Base-by-base conservation (phyloP, 1,140 invertebrate species). In the Drosophila murphyi region DNA sequence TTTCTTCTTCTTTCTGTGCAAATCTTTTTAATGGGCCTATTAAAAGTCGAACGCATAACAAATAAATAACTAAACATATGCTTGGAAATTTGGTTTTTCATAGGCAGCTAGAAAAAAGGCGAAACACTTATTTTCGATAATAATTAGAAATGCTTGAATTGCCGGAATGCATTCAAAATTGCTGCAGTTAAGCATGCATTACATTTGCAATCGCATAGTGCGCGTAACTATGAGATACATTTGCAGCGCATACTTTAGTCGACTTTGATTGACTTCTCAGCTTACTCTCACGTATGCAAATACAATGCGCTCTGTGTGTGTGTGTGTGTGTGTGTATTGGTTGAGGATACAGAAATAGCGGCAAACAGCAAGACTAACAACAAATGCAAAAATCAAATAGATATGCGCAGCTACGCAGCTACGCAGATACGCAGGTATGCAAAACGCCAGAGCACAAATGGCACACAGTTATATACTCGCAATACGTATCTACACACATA, bases 381-480 rank as follows among this genome's bases (percentile, higher is more conserved):
- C 68, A 79, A 82, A 86, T 85, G 78, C 81, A 76, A 85, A 20
- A 86, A 86, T 82, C 77, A 78, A 75, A 77, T 63, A 86, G 59
- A 83, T 60, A 75, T 63, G n/a, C 39, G 39, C 39, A 45, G 52
- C 28, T 56, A 41, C 43, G 43, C 37, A 71, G 60, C 63, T 63
- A 57, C 51, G 37, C 41, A 54, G 12, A 41, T 56, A 56, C 8
- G 34, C 39, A 64, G 60, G 64, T 64, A 71, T 63, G 34, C 51
- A 64, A 55, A 43, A n/a, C 50, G 39, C n/a, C 3, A 32, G 31
- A 61, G 32, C 32, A 50, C 48, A 50, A 56, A 56, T 56, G 28
- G 59, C 34, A 50, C 29, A 59, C 20, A 60, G 6, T 29, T 29
- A 61, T 35, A 43, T 31, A 47, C 5, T 34, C 39, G 61, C 50